Conservation (phyloP, 2,888 invertebrate genomes). For the Troides oblongomaculatus region DNA sequence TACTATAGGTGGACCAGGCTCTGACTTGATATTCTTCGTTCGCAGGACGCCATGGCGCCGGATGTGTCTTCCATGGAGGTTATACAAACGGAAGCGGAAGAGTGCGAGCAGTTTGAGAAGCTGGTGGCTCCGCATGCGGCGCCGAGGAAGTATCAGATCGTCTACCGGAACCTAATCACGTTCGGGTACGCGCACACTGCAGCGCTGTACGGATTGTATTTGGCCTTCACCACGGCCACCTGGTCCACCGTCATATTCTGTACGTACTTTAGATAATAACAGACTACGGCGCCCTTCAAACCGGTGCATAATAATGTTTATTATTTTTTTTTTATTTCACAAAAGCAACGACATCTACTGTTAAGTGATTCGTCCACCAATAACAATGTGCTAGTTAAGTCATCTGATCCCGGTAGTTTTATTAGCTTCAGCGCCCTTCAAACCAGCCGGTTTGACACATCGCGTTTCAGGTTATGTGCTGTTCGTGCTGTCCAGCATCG, state of each 20-base stretch:
- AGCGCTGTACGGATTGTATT: constrained; percentile 44
- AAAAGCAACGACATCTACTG: too few relatives aligned
- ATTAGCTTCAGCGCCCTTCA: too few relatives aligned
- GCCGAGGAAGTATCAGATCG: constrained; percentile 40
- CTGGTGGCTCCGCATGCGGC: constrained; percentile 39
- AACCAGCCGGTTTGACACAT: not conserved
- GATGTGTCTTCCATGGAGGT: constrained; percentile 22
- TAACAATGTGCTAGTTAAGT: too few relatives aligned
- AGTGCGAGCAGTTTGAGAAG: constrained; percentile 29
- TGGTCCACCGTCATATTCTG: constrained; percentile 45
- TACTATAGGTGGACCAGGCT: too few relatives aligned
- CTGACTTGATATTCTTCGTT: too few relatives aligned
- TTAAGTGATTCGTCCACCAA: too few relatives aligned
- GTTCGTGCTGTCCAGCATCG: constrained; percentile 29
- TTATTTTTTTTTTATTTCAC: too few relatives aligned
- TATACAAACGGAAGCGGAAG: constrained; percentile 1
- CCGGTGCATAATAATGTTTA: too few relatives aligned
- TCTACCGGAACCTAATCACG: constrained; percentile 39
- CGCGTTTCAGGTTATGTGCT: constrained; percentile 33
- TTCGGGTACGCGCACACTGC: constrained; percentile 44
- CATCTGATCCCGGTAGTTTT: too few relatives aligned
- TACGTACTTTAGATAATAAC: constrained; percentile 35
- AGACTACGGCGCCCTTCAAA: too few relatives aligned
- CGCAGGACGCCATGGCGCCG: constrained; percentile 18
- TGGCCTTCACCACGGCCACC: constrained; percentile 40